These are phyloP conservation scores for Rhagoletis pomonella DNA, from an alignment of 1,140 invertebrate species.

Conservation along the genomic window DNA sequence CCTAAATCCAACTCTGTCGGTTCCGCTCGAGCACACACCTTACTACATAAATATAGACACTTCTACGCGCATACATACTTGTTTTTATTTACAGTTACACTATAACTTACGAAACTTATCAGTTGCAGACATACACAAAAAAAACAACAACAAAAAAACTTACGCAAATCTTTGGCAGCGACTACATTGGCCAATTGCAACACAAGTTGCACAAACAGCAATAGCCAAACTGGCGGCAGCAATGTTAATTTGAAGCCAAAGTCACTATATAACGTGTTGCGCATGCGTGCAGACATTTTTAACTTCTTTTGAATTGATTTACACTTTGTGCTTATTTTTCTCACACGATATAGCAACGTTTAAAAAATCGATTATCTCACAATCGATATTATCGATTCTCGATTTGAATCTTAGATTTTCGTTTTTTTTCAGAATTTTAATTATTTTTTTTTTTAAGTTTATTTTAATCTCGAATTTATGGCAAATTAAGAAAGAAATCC, in stretches of 20 bases:
- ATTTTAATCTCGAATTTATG: background rate
- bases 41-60: no score
- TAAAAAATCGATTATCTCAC: background rate
- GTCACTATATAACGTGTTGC: constrained; percentile 34
- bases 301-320: background rate
- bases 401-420: background rate
- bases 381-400: background rate
- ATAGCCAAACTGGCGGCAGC: constrained; percentile 10
- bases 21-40: no score
- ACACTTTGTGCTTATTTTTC: background rate
- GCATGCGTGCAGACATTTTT: constrained; percentile 53
- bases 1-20: no score
- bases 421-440: no score
- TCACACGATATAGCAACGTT: background rate
- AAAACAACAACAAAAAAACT: constrained; percentile 59
- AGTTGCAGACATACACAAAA: constrained; percentile 17
- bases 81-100: no score
- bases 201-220: constrained; percentile 26
- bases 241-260: constrained; percentile 37
- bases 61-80: no score
- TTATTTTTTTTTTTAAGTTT: no score
- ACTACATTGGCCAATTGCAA: constrained; percentile 44
- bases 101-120: constrained; percentile 35
- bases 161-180: constrained; percentile 72
- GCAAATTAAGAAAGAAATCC: background rate